Conservation (phyloP, 2,888 invertebrate species). For the Pimpla rufipes region DNA sequence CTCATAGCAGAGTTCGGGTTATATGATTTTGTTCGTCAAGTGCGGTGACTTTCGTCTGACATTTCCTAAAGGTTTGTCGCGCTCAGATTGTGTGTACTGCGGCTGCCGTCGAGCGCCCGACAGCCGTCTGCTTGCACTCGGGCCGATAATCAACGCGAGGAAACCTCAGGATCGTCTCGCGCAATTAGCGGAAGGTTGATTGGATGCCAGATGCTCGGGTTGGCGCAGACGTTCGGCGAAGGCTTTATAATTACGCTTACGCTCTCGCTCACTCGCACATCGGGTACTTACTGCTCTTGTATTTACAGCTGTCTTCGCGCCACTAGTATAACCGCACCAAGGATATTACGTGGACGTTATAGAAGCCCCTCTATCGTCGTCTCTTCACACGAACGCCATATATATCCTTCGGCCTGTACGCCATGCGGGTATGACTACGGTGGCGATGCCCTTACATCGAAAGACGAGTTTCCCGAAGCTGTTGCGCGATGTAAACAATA, state of each 20-base stretch:
- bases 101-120: not conserved
- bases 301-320: constrained; percentile 37
- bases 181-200: constrained; percentile 70
- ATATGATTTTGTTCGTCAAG: constrained; percentile 25
- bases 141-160: constrained; percentile 67
- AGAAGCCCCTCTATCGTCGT: constrained; percentile 6
- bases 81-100: not conserved
- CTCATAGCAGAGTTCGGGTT: not conserved
- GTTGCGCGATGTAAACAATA: too few relatives aligned
- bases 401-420: not conserved
- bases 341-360: not conserved
- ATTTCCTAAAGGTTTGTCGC: constrained; percentile 12
- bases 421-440: too few relatives aligned
- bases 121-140: constrained; percentile 34
- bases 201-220: constrained; percentile 65
- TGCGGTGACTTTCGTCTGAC: constrained; percentile 5
- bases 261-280: constrained; percentile 25
- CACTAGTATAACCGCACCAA: constrained; percentile 15
- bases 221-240: constrained; percentile 39
- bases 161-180: constrained; percentile 67
- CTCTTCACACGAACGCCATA: not conserved
- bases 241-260: constrained; percentile 42
- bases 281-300: constrained; percentile 24
- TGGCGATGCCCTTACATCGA: too few relatives aligned
- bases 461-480: too few relatives aligned